Base-by-base conservation (phyloP, 2,888 invertebrate genomes). In the Clunio marinus region DNA sequence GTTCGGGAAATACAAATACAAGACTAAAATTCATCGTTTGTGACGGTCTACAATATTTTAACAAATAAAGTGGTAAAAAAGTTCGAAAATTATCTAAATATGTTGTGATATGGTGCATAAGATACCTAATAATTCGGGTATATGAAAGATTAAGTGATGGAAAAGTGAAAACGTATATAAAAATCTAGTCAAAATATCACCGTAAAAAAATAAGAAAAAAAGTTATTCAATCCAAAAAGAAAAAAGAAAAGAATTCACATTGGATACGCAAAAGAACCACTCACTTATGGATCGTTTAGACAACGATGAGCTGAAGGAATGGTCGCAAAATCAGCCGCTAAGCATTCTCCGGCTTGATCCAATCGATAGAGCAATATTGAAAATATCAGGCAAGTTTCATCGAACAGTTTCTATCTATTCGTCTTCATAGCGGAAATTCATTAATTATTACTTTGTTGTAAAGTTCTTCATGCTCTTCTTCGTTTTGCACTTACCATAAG, bases 271-370 rank as follows among this genome's bases (percentile, higher is more conserved):
- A 60, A 60, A 60, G 25, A 60, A 58, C 8, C n/a, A 57, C 20
- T 59, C 7, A 20, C 20, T 37, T 28, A 66, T 66, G 66, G 66
- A 66, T 32, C 55, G 66, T n/a, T 15, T 55, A 1, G 66, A 66
- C 24, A 66, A 35, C 10, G 66, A 66, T 13, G 66, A 66, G 10
- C 15, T 66, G 22, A 66, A 66, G 35, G 66, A 66, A 35, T 66
- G 66, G 66, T 51, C 66, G 2, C 51, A 66, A 22, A 35, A 57
- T 51, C 66, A 66, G 35, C 55, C 51, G 13, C 41, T 66, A 7
- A 55, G 55, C 5, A 66, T 66, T 24, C 10, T 66, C 1, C 28
- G 66, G 17, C 24, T 66, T 22, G 66, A 66, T 28, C 55, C 66
- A 0, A 57, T 66, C 24, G 66, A 66, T 22, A 55, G 66, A 55